Percentiles rank a stretch among this genome's conserved stretches.
Conservation (phyloP, 2,797 vertebrate genomes). For the Characodon lateralis region DNA sequence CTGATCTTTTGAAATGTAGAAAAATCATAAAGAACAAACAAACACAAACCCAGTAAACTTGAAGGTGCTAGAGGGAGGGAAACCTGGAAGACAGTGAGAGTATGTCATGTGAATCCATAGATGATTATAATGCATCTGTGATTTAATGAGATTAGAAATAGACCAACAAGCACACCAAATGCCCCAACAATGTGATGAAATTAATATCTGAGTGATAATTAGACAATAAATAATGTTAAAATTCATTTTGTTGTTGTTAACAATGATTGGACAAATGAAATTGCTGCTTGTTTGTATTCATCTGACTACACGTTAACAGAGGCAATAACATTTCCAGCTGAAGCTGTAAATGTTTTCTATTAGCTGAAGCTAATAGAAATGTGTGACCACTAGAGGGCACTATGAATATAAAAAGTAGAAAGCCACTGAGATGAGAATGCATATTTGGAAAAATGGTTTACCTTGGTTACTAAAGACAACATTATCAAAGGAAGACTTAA, state of each 20-base stretch:
- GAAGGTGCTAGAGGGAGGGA: neutral
- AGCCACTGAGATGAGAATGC: neutral
- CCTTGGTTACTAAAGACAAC: neutral
- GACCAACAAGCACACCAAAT: rapidly evolving
- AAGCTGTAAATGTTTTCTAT: neutral
- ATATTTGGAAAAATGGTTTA: neutral
- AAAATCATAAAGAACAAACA: neutral
- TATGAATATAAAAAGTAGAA: neutral
- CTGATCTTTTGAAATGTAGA: neutral
- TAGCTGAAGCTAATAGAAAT: neutral
- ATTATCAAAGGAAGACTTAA: neutral
- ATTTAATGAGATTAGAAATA: neutral
- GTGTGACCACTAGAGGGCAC: neutral
- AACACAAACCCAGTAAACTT: neutral
- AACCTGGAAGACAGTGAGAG: neutral
- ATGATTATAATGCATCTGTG: neutral
- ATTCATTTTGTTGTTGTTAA: neutral
- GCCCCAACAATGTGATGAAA: neutral
- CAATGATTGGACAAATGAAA: neutral
- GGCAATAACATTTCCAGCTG: neutral
- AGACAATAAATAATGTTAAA: neutral
- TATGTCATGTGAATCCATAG: neutral
- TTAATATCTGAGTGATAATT: neutral
- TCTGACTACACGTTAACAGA: neutral
- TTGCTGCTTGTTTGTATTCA: neutral